These are phyloP conservation scores for Echiichthys vipera DNA, from an alignment of 2,797 vertebrate genomes.

Conservation along the genomic window DNA sequence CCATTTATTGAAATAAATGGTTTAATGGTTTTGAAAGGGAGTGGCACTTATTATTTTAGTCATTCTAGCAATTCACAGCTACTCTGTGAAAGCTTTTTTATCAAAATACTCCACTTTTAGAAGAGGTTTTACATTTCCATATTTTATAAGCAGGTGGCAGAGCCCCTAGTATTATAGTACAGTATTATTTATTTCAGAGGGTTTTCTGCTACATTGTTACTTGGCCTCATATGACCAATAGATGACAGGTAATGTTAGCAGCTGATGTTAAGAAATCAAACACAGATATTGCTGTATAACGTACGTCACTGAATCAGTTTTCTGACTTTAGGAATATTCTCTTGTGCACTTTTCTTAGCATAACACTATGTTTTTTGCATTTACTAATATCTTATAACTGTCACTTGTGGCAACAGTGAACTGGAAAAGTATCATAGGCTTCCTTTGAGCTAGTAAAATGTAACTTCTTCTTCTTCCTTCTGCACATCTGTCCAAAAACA, in stretches of 20 bases:
- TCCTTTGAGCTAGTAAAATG: background rate
- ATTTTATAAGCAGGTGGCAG: background rate
- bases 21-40: conserved; percentile 39
- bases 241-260: background rate
- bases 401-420: background rate
- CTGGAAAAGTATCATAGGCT: background rate
- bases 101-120: background rate
- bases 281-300: background rate
- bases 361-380: background rate
- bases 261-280: background rate
- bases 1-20: conserved; percentile 40
- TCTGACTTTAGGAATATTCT: background rate
- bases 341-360: background rate
- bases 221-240: background rate
- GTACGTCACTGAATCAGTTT: background rate
- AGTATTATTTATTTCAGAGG: background rate
- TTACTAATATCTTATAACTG: background rate
- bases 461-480: background rate
- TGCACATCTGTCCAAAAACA: background rate
- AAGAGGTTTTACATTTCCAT: background rate
- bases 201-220: background rate
- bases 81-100: conserved; percentile 1
- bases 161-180: background rate
- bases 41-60: conserved; percentile 15
- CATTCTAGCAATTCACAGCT: conserved; percentile 4